Base-by-base conservation (phyloP, 2,797 vertebrate species). In the Enteromius thamalakanensis region DNA sequence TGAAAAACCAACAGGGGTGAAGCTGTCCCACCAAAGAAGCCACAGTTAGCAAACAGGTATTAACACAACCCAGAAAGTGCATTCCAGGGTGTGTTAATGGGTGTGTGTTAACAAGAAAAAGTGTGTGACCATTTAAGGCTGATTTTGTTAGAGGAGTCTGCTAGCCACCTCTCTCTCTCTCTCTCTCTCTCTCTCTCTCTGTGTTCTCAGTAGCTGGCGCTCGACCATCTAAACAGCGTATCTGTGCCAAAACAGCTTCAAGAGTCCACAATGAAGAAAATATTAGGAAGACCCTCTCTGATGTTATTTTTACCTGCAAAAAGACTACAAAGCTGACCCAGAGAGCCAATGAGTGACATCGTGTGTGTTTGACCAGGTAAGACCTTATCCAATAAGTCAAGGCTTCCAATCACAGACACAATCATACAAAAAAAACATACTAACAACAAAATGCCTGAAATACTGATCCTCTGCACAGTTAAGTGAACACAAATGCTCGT, bases 91-190 rank as follows among this genome's bases (percentile, higher is more conserved):
- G 78, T 72, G 82, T 79, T 86, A 82, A 85, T 58, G 45, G 64
- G 71, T 51, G 47, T 84, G 78, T 72, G 82, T 79, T 86, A 82
- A 85, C 84, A 76, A 81, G 62, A 1, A 76, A 76, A 84, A 15
- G 85, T 75, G 79, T 82, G 82, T 83, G 84, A 87, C 88, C 88
- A 89, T 89, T 87, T 88, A 88, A 87, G 88, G 84, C 40, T 55
- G 85, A 86, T 77, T 84, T 79, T 67, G 47, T 83, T 53, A 83
- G 53, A 68, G 72, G 26, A 62, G 40, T 40, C 34, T 64, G 29
- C 45, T 19, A 40, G 34, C 40, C 64, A 76, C 19, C 42, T 62
- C 17, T 47, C 53, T 19, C 64, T 34, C 42, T 45, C 42, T 75
- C 77, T n/a, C 32, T 42, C 6, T 62, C 11, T 34, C 34, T 34